Evolutionary conservation across 2,888 invertebrate species (phyloP).

Genomic region (Lacanobia wlatinum): DNA sequence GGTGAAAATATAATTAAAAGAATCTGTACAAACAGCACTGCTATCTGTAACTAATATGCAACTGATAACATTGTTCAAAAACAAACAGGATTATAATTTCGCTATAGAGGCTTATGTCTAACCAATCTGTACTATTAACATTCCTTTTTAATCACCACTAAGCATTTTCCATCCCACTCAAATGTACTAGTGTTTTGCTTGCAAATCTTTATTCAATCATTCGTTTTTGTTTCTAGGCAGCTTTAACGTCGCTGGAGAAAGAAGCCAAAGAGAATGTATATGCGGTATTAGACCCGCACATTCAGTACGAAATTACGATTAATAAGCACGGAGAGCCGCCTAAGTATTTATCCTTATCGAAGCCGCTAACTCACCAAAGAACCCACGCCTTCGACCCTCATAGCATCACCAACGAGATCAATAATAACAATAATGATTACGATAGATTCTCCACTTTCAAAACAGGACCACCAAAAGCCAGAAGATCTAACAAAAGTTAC

Average conservation of each 20-base stretch:
- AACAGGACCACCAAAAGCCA: conserved; percentile 76
- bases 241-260: conserved; percentile 87
- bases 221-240: conserved; percentile 79
- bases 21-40: background rate
- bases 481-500: conserved; percentile 81
- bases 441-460: conserved; percentile 82
- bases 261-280: conserved; percentile 91
- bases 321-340: conserved; percentile 90
- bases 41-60: background rate
- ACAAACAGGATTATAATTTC: background rate
- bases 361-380: conserved; percentile 89
- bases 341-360: conserved; percentile 89
- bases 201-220: conserved; percentile 3
- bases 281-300: conserved; percentile 90
- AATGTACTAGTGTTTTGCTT: background rate
- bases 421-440: conserved; percentile 82
- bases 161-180: conserved; percentile 21
- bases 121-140: conserved; percentile 19
- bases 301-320: conserved; percentile 90
- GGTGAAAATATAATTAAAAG: background rate
- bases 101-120: background rate
- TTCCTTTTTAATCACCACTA: conserved; percentile 19
- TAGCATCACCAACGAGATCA: conserved; percentile 79
- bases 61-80: background rate
- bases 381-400: conserved; percentile 85